Conservation (phyloP, 2,888 invertebrate species). For the Cephus spinipes region DNA sequence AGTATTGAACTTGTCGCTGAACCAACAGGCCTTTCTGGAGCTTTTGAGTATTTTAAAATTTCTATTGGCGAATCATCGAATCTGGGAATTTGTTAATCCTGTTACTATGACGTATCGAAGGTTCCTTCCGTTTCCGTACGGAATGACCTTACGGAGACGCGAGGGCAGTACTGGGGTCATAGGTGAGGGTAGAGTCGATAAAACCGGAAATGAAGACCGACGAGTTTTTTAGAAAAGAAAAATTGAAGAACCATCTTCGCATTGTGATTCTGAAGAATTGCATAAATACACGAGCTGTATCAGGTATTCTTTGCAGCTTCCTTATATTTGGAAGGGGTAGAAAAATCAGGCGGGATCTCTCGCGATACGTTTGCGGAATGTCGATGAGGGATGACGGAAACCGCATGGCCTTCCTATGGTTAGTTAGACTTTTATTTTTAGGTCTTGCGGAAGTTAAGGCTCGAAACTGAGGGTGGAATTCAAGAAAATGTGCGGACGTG, state of each 20-base stretch:
- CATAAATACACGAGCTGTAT: neutral
- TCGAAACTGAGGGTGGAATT: neutral
- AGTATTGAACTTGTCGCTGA: neutral
- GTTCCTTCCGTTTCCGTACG: neutral
- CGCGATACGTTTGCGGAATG: neutral
- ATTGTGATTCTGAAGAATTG: neutral
- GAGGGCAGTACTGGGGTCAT: neutral
- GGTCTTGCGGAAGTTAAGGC: neutral
- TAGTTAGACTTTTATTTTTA: neutral
- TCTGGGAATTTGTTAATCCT: conserved; percentile 51
- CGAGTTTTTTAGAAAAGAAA: neutral
- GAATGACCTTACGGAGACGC: no score
- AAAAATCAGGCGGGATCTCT: neutral
- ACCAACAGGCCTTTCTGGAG: conserved; percentile 47
- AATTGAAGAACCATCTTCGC: neutral
- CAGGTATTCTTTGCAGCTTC: neutral
- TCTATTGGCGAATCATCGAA: conserved; percentile 33
- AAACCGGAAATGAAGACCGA: neutral
- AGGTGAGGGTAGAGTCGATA: neutral
- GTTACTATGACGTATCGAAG: conserved; percentile 41
- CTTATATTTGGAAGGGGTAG: neutral
- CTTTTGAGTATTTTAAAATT: conserved; percentile 59
- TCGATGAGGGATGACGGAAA: neutral
- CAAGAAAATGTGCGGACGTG: neutral
- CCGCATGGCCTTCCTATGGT: neutral